Percentiles rank a stretch among this genome's conserved stretches.
Evolutionary conservation across 2,797 vertebrate genomes (phyloP).

Genomic region (Tinamus major): DNA sequence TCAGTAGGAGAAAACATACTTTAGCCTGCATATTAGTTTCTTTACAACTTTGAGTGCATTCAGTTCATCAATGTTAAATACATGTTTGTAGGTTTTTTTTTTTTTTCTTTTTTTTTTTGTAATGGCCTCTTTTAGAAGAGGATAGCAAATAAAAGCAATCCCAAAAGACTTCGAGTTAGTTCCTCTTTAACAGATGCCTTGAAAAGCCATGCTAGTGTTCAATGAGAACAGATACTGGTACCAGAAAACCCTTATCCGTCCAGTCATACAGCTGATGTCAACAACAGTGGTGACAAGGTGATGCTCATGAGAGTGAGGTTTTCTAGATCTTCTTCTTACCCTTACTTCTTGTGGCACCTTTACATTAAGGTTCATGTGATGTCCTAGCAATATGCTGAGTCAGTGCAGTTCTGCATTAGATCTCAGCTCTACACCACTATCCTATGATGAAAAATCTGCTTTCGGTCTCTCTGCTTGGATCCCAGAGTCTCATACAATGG

Average conservation of each 20-base stretch:
- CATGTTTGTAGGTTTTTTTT: background rate
- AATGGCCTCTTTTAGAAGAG: background rate
- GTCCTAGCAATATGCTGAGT: background rate
- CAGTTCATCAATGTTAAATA: background rate
- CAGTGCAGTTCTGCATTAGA: background rate
- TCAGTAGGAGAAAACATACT: rapidly evolving
- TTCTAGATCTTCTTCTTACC: background rate
- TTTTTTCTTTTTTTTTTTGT: background rate
- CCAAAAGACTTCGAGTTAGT: background rate
- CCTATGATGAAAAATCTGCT: background rate
- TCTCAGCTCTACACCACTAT: background rate
- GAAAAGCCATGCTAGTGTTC: background rate
- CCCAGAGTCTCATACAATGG: background rate
- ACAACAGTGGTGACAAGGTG: background rate
- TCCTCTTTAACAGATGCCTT: background rate
- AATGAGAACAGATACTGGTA: background rate
- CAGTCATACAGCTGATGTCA: background rate
- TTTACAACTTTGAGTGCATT: background rate
- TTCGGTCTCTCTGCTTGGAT: background rate
- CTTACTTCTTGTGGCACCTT: background rate
- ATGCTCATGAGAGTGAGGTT: background rate
- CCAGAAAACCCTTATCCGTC: background rate
- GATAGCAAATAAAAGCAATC: background rate
- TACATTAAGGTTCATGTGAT: background rate
- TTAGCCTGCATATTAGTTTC: background rate